Evolutionary conservation across 1,140 invertebrate genomes (phyloP).

Genomic region (Drosophila asahinai): DNA sequence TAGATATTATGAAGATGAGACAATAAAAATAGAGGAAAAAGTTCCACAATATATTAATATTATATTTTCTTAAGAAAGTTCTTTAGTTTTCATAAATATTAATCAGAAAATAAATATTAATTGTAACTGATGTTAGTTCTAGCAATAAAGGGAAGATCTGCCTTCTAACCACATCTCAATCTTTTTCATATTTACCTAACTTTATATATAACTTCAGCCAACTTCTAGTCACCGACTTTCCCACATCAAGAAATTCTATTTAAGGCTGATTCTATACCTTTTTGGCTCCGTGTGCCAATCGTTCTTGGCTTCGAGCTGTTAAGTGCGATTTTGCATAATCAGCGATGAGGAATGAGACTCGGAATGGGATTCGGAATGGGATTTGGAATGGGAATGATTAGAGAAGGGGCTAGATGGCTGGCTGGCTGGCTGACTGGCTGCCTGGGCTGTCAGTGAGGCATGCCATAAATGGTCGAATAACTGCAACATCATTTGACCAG

Average conservation of each 20-base stretch:
- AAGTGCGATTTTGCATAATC: slow-evolving; percentile 35
- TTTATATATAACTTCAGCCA: no score
- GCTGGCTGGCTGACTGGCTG: not conserved
- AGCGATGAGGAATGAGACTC: slow-evolving; percentile 13
- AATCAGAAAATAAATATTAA: no score
- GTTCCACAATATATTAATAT: no score
- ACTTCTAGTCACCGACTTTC: not conserved
- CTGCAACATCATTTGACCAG: slow-evolving; percentile 79
- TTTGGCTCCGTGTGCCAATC: slow-evolving; percentile 4
- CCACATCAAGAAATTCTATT: not conserved
- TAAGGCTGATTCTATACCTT: no score
- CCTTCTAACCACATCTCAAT: no score
- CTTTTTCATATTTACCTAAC: no score
- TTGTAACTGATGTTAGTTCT: no score
- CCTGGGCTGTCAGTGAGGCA: slow-evolving; percentile 42
- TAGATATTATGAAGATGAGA: no score
- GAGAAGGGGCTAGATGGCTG: slow-evolving; percentile 3
- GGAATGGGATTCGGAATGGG: not conserved
- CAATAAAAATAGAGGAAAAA: no score
- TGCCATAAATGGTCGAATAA: slow-evolving; percentile 77
- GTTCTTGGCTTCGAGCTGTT: slow-evolving; percentile 27
- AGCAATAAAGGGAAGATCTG: no score
- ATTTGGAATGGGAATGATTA: slow-evolving; percentile 18
- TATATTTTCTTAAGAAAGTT: no score
- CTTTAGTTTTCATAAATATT: no score